Evolutionary conservation across 2,113 vertebrate species (phyloP).

Genomic region (Piaya cayana): DNA sequence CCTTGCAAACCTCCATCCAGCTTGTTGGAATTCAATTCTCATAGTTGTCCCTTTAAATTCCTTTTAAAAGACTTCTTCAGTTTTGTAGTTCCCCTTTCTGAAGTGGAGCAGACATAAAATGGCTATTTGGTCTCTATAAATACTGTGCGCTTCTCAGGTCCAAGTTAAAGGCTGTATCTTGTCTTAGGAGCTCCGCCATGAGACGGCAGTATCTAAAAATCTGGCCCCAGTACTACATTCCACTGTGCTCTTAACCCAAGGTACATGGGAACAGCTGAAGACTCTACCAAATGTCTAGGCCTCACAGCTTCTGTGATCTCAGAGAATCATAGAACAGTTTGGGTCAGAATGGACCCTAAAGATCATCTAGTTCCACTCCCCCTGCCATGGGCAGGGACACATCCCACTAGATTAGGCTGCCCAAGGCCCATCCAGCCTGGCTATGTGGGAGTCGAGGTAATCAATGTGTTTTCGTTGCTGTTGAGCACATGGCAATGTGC

Average conservation of each 20-base stretch:
- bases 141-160: neutral
- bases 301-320: no score
- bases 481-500: accelerated
- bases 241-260: neutral
- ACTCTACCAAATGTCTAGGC: neutral
- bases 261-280: neutral
- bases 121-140: neutral
- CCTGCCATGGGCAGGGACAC: no score
- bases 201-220: neutral
- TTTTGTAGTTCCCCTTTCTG: neutral
- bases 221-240: neutral
- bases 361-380: no score
- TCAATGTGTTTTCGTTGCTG: neutral
- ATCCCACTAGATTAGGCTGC: no score
- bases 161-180: neutral
- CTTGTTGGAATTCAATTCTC: neutral
- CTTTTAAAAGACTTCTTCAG: neutral
- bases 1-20: neutral
- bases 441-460: neutral
- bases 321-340: no score
- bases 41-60: neutral
- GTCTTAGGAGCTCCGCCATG: neutral
- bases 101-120: neutral
- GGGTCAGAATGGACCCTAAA: no score
- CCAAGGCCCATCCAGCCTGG: no score